Evolutionary conservation across 2,113 vertebrate genomes (phyloP).

Genomic region (Burhinus bistriatus): DNA sequence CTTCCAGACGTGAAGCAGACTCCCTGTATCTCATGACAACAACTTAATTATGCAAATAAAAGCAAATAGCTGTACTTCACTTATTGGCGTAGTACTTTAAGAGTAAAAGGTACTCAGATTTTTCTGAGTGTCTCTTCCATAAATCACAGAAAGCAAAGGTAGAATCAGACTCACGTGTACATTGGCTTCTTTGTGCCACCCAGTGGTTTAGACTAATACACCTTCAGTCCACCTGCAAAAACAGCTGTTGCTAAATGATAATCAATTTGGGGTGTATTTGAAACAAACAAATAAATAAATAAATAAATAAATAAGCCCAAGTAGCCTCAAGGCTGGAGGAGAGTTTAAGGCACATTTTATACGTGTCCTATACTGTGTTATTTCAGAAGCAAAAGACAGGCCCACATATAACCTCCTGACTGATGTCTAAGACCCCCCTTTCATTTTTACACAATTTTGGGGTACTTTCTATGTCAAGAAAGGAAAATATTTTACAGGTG

Average conservation of each 20-base stretch:
- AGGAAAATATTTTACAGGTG: neutral
- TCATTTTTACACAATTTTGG: neutral
- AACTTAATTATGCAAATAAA: neutral
- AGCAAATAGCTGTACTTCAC: neutral
- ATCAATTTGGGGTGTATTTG: neutral
- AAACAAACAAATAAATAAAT: neutral
- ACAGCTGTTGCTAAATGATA: neutral
- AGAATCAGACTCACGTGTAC: neutral
- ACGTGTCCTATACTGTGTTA: neutral
- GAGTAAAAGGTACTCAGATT: neutral
- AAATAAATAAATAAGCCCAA: neutral
- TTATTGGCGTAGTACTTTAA: neutral
- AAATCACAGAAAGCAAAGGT: neutral
- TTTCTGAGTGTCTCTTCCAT: neutral
- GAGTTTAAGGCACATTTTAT: neutral
- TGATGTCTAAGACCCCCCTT: neutral
- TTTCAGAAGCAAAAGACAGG: neutral
- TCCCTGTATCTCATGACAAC: neutral
- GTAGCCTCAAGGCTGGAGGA: neutral
- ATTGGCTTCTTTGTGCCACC: neutral
- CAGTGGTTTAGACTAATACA: neutral
- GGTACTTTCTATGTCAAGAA: neutral
- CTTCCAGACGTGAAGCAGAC: neutral
- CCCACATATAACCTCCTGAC: neutral
- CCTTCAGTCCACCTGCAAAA: neutral